These are phyloP conservation scores for Oasisia sp. DNA, from an alignment of 2,888 invertebrate species.

Conservation along the genomic window DNA sequence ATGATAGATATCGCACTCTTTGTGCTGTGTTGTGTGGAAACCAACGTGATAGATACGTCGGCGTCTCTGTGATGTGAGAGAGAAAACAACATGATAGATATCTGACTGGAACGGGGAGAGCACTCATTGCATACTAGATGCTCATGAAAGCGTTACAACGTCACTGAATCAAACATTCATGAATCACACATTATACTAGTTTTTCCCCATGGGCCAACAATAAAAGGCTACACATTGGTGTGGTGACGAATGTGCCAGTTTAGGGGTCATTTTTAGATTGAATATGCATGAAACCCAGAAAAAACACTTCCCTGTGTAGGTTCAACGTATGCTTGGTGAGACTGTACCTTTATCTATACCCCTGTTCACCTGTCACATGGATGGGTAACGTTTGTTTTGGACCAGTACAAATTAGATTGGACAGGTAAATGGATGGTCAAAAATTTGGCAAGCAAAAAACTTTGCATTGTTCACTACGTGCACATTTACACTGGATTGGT, in stretches of 20 bases:
- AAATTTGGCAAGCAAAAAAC: no score
- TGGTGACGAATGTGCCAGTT: not conserved
- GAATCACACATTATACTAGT: not conserved
- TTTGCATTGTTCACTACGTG: no score
- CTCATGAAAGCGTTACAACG: not conserved
- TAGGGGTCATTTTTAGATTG: not conserved
- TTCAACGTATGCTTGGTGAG: no score
- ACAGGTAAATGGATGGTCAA: no score
- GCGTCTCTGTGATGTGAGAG: not conserved
- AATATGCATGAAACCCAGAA: no score
- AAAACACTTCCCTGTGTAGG: no score
- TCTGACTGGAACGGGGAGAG: not conserved
- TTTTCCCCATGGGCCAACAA: not conserved
- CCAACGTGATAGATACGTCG: not conserved
- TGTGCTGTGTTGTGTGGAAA: not conserved
- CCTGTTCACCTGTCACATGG: no score
- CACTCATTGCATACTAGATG: not conserved
- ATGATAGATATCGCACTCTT: no score
- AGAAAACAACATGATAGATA: constrained; percentile 12
- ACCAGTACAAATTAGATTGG: no score
- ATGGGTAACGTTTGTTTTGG: no score
- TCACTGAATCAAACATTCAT: not conserved
- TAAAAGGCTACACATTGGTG: not conserved
- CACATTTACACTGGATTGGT: no score
- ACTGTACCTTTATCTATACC: no score